Percentiles rank a stretch among this genome's conserved stretches.
These are phyloP conservation scores for Lasiommata megera DNA, from an alignment of 2,888 invertebrate species.

Conservation along the genomic window DNA sequence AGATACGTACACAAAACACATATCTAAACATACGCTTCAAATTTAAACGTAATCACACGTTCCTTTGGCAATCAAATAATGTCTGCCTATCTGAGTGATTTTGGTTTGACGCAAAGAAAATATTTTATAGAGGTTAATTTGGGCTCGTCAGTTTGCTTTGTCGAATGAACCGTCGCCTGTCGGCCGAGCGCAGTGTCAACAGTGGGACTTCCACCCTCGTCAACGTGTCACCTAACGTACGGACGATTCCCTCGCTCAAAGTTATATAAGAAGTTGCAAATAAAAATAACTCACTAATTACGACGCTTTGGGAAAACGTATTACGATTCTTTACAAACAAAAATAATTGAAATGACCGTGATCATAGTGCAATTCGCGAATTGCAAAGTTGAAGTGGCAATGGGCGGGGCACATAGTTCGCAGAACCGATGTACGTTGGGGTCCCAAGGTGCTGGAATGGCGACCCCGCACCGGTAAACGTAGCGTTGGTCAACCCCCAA, in stretches of 20 bases:
- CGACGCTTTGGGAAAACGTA: too few species aligned
- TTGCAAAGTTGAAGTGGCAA: too few species aligned
- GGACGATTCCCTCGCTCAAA: not conserved
- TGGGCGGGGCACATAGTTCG: too few species aligned
- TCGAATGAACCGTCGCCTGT: constrained; percentile 2
- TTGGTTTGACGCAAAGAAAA: constrained; percentile 1
- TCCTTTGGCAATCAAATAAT: not conserved
- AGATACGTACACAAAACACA: too few species aligned
- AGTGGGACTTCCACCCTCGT: constrained; percentile 4
- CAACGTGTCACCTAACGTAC: constrained; percentile 1
- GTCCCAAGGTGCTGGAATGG: too few species aligned
- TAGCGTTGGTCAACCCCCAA: too few species aligned
- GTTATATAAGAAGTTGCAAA: constrained; percentile 1
- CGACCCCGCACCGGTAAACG: too few species aligned
- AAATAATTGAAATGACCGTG: too few species aligned
- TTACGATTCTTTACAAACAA: too few species aligned
- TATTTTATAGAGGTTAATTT: constrained; percentile 3
- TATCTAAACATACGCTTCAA: not conserved
- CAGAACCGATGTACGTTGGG: too few species aligned
- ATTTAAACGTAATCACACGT: not conserved
- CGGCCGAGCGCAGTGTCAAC: not conserved
- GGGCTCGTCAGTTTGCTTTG: not conserved
- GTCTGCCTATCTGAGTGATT: not conserved
- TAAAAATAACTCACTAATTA: not conserved
- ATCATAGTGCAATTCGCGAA: too few species aligned